These are phyloP conservation scores for Eulemur coronatus DNA, from an alignment of 2,797 vertebrate species.

Conservation along the genomic window DNA sequence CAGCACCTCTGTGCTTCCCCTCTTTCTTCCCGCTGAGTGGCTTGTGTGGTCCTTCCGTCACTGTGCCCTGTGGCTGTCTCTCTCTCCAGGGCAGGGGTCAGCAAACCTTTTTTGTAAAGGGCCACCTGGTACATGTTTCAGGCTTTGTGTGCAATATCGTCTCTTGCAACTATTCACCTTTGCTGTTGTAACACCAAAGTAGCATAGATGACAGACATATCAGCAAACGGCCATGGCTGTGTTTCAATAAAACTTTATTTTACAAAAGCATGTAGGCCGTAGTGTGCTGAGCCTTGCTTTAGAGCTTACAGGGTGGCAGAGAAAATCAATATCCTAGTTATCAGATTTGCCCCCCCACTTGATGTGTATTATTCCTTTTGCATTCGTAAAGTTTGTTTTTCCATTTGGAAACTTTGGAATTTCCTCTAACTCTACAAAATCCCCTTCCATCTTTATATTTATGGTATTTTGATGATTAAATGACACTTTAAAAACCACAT, in stretches of 20 bases:
- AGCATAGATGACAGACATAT: no score
- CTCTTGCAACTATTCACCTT: neutral
- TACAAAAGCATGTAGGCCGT: neutral
- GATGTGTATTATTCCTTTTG: neutral
- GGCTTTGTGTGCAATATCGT: accelerated
- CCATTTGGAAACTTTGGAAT: neutral
- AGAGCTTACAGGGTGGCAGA: neutral
- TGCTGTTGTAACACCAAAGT: neutral
- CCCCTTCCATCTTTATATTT: neutral
- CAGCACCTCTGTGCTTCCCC: accelerated
- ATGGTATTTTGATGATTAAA: neutral
- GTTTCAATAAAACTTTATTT: neutral
- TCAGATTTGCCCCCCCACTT: neutral
- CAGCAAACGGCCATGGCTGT: neutral
- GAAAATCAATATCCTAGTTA: neutral
- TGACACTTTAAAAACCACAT: neutral
- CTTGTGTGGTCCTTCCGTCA: neutral
- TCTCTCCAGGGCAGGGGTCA: neutral
- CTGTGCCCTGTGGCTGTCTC: neutral
- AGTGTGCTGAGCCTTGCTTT: neutral
- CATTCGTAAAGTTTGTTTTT: neutral
- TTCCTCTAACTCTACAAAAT: neutral
- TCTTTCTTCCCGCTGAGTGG: no score
- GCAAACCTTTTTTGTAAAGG: neutral
- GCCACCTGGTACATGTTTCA: neutral